Base-by-base conservation (phyloP, 2,888 invertebrate species). In the Herminia tarsipennalis region DNA sequence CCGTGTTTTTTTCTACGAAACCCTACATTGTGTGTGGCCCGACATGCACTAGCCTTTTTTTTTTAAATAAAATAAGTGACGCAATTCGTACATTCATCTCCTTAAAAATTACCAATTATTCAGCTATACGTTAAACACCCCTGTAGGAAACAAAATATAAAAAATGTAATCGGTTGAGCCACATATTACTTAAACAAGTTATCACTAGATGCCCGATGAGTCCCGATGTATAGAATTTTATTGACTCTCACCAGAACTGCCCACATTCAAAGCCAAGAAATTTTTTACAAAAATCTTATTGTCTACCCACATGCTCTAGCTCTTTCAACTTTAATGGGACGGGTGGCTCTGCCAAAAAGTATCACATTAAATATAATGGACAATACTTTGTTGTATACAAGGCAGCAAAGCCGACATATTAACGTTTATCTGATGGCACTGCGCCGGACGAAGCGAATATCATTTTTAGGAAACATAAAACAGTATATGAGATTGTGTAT, bases 291-390 rank as follows among this genome's bases (percentile, higher is more conserved):
- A 8, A 8, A 22, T 18, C n/a, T 35, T 27, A 13, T 28, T 0
- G 14, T 18, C 1, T 10, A 18, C 5, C 8, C 14, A 20, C 20
- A 20, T 9, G 9, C 16, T 39, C 8, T 36, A 36, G 27, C 12
- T 30, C 10, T 14, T 39, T 30, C 27, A 54, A 33, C 6, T 22
- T 38, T 51, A 53, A 56, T 51, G 53, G 35, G 29, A 43, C 42
- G 22, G 30, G 8, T 30, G 49, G 40, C 58, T 56, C n/a, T n/a
- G n/a, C n/a, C n/a, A n/a, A 61, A 66, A 57, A 54, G 41, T 49
- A 51, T 52, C 53, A 51, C 57, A 54, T 57, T 50, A 69, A 69
- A 69, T 66, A 50, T 56, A 52, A 56, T 54, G 56, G 44, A 44
- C 38, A 44, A 56, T 60, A 65, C 54, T 62, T 68, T 53, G 46